Base-by-base conservation (phyloP, 2,113 vertebrate species). In the Sus scrofa region DNA sequence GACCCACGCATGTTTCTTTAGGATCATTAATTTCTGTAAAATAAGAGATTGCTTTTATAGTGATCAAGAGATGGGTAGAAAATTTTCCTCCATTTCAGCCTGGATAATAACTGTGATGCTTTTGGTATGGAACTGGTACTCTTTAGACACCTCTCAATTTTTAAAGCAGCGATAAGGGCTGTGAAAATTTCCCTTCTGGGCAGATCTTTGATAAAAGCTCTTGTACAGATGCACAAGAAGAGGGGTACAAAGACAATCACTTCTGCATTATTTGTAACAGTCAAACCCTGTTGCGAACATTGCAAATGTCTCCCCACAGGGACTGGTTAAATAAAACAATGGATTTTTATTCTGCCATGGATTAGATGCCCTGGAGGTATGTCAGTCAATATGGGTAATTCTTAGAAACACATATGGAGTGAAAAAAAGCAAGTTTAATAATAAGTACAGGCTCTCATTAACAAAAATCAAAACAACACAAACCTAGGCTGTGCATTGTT, bases 21-120 rank as follows among this genome's bases (percentile, higher is more conserved):
- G 91, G 63, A 11, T 93, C 89, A 67, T 34, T 92, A 52, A 85
- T 87, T 67, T 96, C 98, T 98, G 67, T 81, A 92, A 97, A 83
- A 94, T 13, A 89, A 79, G 71, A 58, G 27, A 71, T 30, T 18
- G 4, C 32, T 54, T 78, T 62, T 50, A 24, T 16, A n/a, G 71
- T 58, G 62, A 63, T 74, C 26, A 93, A 94, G 56, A 96, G 67
- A 67, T 52, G 18, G 19, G 56, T 27, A 22, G 13, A 52, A 74
- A 73, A 58, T 22, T 26, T 16, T 19, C 13, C 37, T 34, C 26
- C 32, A 26, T 83, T 94, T 75, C 37, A 78, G 52, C 78, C 20
- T 81, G 34, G 60, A 91, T 81, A 34, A 24, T 32, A 62, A 65
- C 3, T 71, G 24, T 24, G n/a, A n/a, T 0, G 13, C 30, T 87